phyloP scores from a whole-genome alignment of 2,888 invertebrate genomes.

The Patella pellucida region DNA sequence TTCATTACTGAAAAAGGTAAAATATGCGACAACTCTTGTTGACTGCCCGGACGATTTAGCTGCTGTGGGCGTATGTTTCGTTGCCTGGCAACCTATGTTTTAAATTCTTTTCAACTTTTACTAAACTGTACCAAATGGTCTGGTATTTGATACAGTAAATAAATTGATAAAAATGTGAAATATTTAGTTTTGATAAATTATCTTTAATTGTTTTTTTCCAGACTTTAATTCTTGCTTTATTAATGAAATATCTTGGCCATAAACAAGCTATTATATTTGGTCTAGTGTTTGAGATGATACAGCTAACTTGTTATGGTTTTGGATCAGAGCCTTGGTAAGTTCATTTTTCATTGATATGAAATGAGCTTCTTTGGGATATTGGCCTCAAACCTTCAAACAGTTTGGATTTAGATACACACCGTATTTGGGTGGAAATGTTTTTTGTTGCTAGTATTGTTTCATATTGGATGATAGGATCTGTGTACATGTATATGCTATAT shows the following conservation, averaged over 20 bases:
- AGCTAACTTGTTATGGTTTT: conserved; percentile 97
- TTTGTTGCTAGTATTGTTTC: neutral
- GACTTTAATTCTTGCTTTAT: conserved; percentile 77
- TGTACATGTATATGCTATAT: neutral
- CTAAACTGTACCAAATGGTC: too few relatives aligned
- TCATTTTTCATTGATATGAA: neutral
- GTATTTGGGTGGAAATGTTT: too few relatives aligned
- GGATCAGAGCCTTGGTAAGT: conserved; percentile 91
- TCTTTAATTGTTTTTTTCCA: conserved; percentile 52
- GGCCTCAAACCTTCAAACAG: too few relatives aligned
- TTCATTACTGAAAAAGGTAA: too few relatives aligned
- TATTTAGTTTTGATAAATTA: neutral
- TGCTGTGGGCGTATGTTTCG: too few relatives aligned
- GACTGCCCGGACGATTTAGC: too few relatives aligned
- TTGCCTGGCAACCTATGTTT: too few relatives aligned
- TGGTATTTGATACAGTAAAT: too few relatives aligned
- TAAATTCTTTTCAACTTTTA: too few relatives aligned
- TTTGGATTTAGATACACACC: conserved; percentile 7
- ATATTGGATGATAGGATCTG: neutral
- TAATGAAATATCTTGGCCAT: conserved; percentile 89
- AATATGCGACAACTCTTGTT: too few relatives aligned
- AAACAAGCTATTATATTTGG: conserved; percentile 98
- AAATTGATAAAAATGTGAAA: too few relatives aligned
- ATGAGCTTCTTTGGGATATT: too few relatives aligned
- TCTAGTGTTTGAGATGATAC: conserved; percentile 94